phyloP scores from a whole-genome alignment of 1,140 invertebrate species.

The Neuroterus valhalla region DNA sequence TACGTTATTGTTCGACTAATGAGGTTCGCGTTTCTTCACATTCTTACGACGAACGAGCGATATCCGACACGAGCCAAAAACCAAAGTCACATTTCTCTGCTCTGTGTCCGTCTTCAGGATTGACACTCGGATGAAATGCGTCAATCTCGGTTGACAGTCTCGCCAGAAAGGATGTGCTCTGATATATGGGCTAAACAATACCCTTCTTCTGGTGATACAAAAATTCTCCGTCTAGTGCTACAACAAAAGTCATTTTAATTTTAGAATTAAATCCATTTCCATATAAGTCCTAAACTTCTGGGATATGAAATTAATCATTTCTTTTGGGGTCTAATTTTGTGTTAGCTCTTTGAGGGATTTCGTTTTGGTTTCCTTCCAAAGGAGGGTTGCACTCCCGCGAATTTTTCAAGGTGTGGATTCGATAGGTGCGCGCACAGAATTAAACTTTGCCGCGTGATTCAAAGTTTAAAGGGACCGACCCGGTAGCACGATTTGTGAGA shows the following conservation, averaged over 20 bases:
- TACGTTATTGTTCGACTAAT: conserved; percentile 27
- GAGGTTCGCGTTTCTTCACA: conserved; percentile 20
- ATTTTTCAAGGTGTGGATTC: too few relatives aligned
- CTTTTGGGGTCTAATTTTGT: too few relatives aligned
- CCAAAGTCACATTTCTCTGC: conserved; percentile 23
- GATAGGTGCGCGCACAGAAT: too few relatives aligned
- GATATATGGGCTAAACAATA: not conserved
- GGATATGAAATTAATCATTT: too few relatives aligned
- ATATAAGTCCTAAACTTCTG: too few relatives aligned
- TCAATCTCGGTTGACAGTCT: conserved; percentile 13
- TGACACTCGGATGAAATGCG: not conserved
- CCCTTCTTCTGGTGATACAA: not conserved
- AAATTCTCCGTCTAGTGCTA: not conserved
- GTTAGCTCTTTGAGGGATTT: too few relatives aligned
- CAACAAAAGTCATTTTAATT: too few relatives aligned
- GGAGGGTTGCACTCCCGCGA: too few relatives aligned
- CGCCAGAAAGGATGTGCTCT: not conserved
- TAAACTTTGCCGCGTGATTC: not conserved
- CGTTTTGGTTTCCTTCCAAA: too few relatives aligned
- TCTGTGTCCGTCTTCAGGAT: not conserved
- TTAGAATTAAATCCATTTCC: too few relatives aligned
- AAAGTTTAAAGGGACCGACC: not conserved
- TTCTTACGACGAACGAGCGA: conserved; percentile 15
- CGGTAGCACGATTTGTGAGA: not conserved
- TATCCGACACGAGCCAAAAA: conserved; percentile 24